Evolutionary conservation across 2,797 vertebrate genomes (phyloP).

Genomic region (Otolemur crassicaudatus): DNA sequence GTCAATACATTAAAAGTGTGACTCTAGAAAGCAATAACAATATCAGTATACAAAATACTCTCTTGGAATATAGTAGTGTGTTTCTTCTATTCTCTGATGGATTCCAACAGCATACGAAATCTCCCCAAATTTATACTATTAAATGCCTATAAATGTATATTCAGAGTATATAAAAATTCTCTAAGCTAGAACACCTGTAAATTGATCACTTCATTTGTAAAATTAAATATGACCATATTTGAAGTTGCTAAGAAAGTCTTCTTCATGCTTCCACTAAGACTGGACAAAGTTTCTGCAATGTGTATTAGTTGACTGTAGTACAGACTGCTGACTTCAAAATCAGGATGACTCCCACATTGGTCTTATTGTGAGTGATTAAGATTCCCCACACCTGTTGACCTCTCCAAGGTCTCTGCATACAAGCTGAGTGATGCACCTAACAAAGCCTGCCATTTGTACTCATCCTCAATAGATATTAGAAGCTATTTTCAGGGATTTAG

Average conservation of each 20-base stretch:
- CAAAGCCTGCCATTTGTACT: neutral
- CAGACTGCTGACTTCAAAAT: neutral
- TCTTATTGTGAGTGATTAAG: neutral
- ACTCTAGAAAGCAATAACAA: too few relatives aligned
- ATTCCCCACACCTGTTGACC: neutral
- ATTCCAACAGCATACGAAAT: neutral
- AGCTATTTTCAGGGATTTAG: neutral
- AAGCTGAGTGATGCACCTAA: rapidly evolving
- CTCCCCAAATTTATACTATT: neutral
- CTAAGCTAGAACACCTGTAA: neutral
- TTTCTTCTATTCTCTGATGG: neutral
- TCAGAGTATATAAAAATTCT: neutral
- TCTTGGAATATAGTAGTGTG: neutral
- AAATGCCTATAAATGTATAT: neutral
- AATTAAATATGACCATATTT: neutral
- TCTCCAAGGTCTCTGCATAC: neutral
- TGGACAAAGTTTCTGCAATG: neutral
- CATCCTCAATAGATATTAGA: neutral
- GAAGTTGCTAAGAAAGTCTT: neutral
- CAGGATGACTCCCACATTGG: neutral
- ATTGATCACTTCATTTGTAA: neutral
- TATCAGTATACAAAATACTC: too few relatives aligned
- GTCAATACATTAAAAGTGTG: too few relatives aligned
- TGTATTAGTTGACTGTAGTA: neutral
- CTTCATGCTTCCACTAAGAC: neutral